A percentile compares a stretch with the other conserved stretches of the same genome.
Evolutionary conservation across 1,140 invertebrate species (phyloP).

Genomic region (Leguminivora glycinivorella): DNA sequence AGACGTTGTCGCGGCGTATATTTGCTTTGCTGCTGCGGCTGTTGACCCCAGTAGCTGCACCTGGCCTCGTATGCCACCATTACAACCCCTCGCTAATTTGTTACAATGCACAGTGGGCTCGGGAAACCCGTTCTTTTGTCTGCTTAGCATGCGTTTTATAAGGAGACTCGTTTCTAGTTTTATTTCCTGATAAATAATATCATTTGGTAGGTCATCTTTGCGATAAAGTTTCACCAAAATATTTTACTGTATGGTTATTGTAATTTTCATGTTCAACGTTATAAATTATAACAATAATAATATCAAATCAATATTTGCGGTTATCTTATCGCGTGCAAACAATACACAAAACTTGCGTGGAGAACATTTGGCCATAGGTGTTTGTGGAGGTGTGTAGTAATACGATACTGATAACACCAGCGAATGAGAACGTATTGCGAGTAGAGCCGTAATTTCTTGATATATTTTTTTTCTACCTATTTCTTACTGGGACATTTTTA

Average conservation of each 20-base stretch:
- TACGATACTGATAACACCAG: slow-evolving; percentile 10
- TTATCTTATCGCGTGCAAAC: slow-evolving; percentile 17
- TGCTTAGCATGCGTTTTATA: slow-evolving; percentile 46
- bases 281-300: slow-evolving; percentile 1
- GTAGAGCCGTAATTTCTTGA: neutral
- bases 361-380: neutral
- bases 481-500: slow-evolving; percentile 31
- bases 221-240: neutral
- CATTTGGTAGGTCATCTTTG: neutral
- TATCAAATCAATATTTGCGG: neutral
- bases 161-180: slow-evolving; percentile 42
- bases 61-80: slow-evolving; percentile 39
- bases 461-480: neutral
- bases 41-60: slow-evolving; percentile 53
- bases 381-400: slow-evolving; percentile 13
- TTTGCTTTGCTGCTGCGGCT: slow-evolving; percentile 49
- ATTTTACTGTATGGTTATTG: neutral
- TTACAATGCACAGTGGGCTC: slow-evolving; percentile 29
- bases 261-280: neutral
- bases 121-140: slow-evolving; percentile 36
- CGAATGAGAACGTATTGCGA: neutral
- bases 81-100: slow-evolving; percentile 39
- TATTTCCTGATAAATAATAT: slow-evolving; percentile 38
- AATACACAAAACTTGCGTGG: neutral
- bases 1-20: slow-evolving; percentile 40